Evolutionary conservation across 2,888 invertebrate species (phyloP).

Genomic region (Zele albiditarsus): DNA sequence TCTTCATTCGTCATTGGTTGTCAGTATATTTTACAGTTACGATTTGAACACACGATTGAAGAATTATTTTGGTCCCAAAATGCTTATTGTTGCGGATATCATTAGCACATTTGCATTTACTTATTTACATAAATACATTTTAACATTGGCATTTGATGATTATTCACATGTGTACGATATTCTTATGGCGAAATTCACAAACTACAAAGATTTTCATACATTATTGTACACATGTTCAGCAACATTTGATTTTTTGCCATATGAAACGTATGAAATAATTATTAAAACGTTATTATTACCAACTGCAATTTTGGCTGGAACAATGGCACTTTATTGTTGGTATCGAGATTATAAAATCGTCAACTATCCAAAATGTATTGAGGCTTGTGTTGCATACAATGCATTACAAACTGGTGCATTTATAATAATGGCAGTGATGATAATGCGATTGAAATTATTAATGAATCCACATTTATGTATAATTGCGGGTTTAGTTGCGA

Average conservation of each 20-base stretch:
- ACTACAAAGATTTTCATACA: conserved; percentile 83
- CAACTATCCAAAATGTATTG: conserved; percentile 72
- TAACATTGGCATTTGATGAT: conserved; percentile 67
- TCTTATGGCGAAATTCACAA: conserved; percentile 80
- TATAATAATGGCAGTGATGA: conserved; percentile 81
- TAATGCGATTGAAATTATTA: conserved; percentile 86
- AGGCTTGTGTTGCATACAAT: conserved; percentile 80
- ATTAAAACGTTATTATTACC: conserved; percentile 77
- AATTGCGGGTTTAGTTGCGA: conserved; percentile 80
- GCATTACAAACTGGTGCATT: conserved; percentile 82
- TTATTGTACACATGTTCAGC: conserved; percentile 84
- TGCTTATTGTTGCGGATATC: conserved; percentile 54
- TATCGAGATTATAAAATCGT: conserved; percentile 59
- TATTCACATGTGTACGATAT: conserved; percentile 84
- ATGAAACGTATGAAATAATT: conserved; percentile 75
- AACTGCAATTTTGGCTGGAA: conserved; percentile 73
- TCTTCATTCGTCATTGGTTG: conserved; percentile 74
- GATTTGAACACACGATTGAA: conserved; percentile 46
- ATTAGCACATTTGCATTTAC: conserved; percentile 57
- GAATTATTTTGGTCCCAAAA: conserved; percentile 42
- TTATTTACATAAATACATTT: conserved; percentile 56
- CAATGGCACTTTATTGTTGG: conserved; percentile 72
- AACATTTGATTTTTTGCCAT: conserved; percentile 83
- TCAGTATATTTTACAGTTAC: conserved; percentile 61
- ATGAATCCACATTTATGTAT: conserved; percentile 87